Evolutionary conservation across 2,797 vertebrate species (phyloP).

Genomic region (Tapirus indicus): DNA sequence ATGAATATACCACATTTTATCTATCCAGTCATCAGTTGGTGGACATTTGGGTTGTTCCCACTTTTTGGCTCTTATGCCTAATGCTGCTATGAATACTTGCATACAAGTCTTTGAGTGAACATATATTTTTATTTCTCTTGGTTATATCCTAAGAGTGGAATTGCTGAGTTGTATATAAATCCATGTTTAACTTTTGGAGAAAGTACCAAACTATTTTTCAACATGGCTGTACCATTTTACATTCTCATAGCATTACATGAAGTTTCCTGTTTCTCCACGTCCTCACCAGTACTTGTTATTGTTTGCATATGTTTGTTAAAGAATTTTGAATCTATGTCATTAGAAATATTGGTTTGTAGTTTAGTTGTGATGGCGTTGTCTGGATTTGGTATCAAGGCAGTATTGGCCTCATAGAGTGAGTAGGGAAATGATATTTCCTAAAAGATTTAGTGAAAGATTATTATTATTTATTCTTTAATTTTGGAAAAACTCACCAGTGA

Average conservation of each 20-base stretch:
- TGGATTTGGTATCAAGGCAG: neutral
- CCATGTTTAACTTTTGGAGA: neutral
- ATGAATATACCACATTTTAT: neutral
- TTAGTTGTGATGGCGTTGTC: neutral
- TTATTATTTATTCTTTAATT: neutral
- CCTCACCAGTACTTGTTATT: neutral
- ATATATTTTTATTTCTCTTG: neutral
- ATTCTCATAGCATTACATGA: neutral
- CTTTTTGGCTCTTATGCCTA: neutral
- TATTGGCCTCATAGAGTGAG: neutral
- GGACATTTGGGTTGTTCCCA: neutral
- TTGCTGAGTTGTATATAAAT: neutral
- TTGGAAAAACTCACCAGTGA: neutral
- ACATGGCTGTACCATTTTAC: neutral
- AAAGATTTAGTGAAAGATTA: neutral
- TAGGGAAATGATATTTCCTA: neutral
- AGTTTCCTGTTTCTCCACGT: neutral
- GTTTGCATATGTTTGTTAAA: neutral
- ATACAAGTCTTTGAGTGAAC: neutral
- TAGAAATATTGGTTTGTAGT: neutral
- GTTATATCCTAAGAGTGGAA: neutral
- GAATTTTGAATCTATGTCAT: neutral
- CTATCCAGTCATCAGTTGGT: neutral
- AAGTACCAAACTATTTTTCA: neutral
- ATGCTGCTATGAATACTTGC: neutral